Base-by-base conservation (phyloP, 1,140 invertebrate species). In the Panonychus citri region DNA sequence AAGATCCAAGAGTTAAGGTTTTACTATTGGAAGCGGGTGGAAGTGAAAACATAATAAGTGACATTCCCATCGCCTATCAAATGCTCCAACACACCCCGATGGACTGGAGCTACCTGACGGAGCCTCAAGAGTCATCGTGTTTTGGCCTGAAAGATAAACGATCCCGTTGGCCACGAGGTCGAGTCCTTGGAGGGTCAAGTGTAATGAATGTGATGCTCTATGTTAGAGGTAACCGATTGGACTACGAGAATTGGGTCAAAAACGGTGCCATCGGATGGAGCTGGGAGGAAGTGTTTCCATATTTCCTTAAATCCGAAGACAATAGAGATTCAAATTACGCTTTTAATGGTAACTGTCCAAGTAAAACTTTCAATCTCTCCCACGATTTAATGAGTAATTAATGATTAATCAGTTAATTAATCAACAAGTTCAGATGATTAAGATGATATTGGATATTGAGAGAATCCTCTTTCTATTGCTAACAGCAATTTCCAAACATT, bases 191-290 rank as follows among this genome's bases (percentile, higher is more conserved):
- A 17, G 91, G 91, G 13, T 84, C 84, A 30, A 89, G 84, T 50
- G 86, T 90, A 0, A 74, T 96, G 1, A 96, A 96, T 68, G 87
- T 86, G 1, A 91, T 93, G 86, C 77, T 93, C 8, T 95, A 96
- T 69, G 81, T 93, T 0, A 76, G 91, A 40, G 93, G 91, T 0
- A 91, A 96, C 66, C 79, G 80, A 58, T 78, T 76, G 57, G 93
- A 98, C 67, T 98, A 95, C 67, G 85, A 96, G 64, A 72, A 75
- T 3, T 98, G 93, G 93, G 86, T 88, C 65, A 70, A 76, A 0
- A 63, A 80, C 27, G 93, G 93, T 0, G 95, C 94, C 63, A 76
- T 76, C 0, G 87, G 87, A 2, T 98, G 93, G 93, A 80, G 82
- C 0, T 89, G 81, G 62, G 77, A 81, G 49, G 81, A 87, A 37